Evolutionary conservation across 2,888 invertebrate genomes (phyloP), one percentile per base, ranked within the genome.

Genomic region (Pammene fasciana): DNA sequence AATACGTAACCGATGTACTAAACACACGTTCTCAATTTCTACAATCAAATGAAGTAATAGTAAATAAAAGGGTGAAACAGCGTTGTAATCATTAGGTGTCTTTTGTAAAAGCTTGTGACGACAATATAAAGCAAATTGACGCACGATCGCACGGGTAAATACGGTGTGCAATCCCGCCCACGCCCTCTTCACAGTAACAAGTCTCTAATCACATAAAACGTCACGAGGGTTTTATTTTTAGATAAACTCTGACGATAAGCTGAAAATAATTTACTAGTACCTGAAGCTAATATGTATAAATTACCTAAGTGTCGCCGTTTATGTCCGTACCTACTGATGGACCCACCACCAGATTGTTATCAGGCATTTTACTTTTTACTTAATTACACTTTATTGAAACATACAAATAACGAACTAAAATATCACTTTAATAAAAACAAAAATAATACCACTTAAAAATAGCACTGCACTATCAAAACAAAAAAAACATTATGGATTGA

Each of bases 91-190:
- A 70, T 60, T 46, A 46, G 41, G 38, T 6, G 50, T 59, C 46
- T 70, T n/a, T 60, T 65, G 41, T 65, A 75, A 77, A 80, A 80
- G 80, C 79, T 77, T 75, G 78, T 89, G 89, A 90, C 89, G 90
- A 84, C 83, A 86, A 76, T 80, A 83, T 76, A 79, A 82, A 86
- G 82, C 84, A 87, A 89, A 91, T 83, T 90, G 90, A 91, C 91
- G 90, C 90, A 90, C 86, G 81, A 77, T 78, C 77, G 67, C 76
- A 75, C 76, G 71, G 75, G 75, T 82, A 81, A 81, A 80, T 75
- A 79, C 75, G 74, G 74, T 78, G 74, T 78, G 80, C 78, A 76
- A 80, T 78, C 77, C 65, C 85, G 75, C 91, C 89, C 83, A 90
- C 89, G 82, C 86, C 78, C 76, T 79, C 79, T 80, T 81, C 82